Evolutionary conservation across 2,797 vertebrate genomes (phyloP).

Genomic region (Masticophis lateralis): DNA sequence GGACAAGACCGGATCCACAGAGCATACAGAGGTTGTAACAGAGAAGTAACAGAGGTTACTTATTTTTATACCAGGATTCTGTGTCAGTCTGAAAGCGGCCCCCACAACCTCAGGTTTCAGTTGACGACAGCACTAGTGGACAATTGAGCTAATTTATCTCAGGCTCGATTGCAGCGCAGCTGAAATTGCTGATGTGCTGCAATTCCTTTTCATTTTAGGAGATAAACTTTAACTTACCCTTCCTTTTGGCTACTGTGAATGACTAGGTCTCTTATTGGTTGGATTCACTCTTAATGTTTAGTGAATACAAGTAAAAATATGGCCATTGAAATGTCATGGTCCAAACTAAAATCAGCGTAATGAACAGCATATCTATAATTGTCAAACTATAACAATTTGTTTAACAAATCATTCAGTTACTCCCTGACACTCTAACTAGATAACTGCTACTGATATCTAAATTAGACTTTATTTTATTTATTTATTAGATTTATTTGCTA

Average conservation of each 20-base stretch:
- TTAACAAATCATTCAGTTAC: not conserved
- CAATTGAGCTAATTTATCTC: not conserved
- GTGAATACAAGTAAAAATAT: not conserved
- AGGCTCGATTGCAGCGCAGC: not conserved
- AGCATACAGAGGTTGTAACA: not conserved
- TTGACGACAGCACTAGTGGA: not conserved
- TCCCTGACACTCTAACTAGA: not conserved
- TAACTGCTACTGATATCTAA: not conserved
- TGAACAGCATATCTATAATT: not conserved
- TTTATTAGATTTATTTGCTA: not conserved
- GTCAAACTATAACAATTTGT: not conserved
- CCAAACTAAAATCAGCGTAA: not conserved
- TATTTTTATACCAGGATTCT: not conserved
- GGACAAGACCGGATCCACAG: not conserved
- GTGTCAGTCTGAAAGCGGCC: not conserved
- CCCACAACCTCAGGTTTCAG: not conserved
- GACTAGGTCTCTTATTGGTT: not conserved
- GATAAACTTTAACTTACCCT: not conserved
- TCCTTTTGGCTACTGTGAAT: not conserved
- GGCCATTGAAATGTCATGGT: not conserved
- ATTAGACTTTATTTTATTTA: not conserved
- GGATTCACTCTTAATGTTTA: not conserved
- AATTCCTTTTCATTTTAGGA: not conserved
- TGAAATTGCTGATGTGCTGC: not conserved
- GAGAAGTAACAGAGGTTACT: not conserved